Evolutionary conservation across 1,140 invertebrate genomes (phyloP).

Genomic region (Drosophila guanche): DNA sequence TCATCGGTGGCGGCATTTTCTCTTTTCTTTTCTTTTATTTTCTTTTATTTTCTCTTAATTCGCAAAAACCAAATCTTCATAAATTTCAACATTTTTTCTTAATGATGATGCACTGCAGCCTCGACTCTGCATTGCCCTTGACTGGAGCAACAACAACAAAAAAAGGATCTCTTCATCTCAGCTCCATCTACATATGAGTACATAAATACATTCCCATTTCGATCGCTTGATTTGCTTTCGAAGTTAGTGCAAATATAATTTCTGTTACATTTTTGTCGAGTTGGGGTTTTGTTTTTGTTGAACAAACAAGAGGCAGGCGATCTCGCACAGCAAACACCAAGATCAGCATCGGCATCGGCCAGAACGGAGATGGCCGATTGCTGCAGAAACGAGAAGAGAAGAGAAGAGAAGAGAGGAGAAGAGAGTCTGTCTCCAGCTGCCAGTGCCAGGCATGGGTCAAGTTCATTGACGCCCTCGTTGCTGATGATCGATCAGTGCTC

Average conservation of each 20-base stretch:
- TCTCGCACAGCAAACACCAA: conserved; percentile 48
- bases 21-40: conserved; percentile 20
- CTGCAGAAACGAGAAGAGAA: conserved; percentile 4
- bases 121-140: conserved; percentile 15
- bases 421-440: no score
- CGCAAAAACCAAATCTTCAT: conserved; percentile 30
- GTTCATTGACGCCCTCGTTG: conserved; percentile 57
- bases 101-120: conserved; percentile 36
- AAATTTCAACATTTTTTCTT: conserved; percentile 44
- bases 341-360: conserved; percentile 33
- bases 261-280: conserved; percentile 68
- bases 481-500: no score
- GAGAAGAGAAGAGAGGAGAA: conserved; percentile 6
- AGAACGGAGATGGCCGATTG: conserved; percentile 28
- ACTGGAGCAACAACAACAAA: not conserved
- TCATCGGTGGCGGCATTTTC: conserved; percentile 36
- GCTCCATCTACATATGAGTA: conserved; percentile 5
- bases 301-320: conserved; percentile 46
- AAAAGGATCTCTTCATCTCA: no score
- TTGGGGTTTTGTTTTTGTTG: conserved; percentile 63
- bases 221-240: conserved; percentile 66
- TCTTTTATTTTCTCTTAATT: conserved; percentile 23
- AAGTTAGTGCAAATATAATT: conserved; percentile 63
- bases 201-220: conserved; percentile 9
- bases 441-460: conserved; percentile 14